Evolutionary conservation across 2,113 vertebrate species (phyloP).

Genomic region (Neolamprologus devosi): DNA sequence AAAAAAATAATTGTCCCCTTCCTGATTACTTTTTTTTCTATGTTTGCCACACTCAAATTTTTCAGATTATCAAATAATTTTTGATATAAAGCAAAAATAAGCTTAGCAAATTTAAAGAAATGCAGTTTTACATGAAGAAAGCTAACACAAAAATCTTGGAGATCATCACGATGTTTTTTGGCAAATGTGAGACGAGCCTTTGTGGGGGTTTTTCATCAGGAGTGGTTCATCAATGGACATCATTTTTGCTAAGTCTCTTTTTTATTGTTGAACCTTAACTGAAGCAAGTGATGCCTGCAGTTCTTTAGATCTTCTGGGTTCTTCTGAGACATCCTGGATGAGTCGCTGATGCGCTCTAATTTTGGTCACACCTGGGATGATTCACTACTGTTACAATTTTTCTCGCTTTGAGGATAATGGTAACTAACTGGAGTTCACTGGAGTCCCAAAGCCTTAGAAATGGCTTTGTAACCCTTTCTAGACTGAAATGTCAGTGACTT

Average conservation of each 20-base stretch:
- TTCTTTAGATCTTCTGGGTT: background rate
- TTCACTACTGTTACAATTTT: background rate
- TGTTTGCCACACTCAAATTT: background rate
- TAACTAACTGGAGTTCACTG: background rate
- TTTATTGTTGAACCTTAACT: background rate
- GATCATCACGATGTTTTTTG: background rate
- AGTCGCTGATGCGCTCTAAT: background rate
- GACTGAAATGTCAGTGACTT: background rate
- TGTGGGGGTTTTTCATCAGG: rapidly evolving
- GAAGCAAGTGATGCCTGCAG: background rate
- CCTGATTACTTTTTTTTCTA: background rate
- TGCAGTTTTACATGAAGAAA: background rate
- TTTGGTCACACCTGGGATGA: background rate
- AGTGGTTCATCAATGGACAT: background rate
- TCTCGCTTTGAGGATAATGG: background rate
- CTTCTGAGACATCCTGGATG: background rate
- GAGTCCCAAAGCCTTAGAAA: background rate
- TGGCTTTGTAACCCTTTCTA: background rate
- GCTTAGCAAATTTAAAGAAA: background rate
- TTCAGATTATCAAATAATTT: background rate
- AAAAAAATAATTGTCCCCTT: background rate
- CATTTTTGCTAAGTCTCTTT: background rate
- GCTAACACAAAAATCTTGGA: background rate
- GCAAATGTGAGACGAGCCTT: background rate
- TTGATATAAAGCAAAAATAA: background rate